These are phyloP conservation scores for Cotesia glomerata DNA, from an alignment of 1,140 invertebrate genomes.

Conservation along the genomic window DNA sequence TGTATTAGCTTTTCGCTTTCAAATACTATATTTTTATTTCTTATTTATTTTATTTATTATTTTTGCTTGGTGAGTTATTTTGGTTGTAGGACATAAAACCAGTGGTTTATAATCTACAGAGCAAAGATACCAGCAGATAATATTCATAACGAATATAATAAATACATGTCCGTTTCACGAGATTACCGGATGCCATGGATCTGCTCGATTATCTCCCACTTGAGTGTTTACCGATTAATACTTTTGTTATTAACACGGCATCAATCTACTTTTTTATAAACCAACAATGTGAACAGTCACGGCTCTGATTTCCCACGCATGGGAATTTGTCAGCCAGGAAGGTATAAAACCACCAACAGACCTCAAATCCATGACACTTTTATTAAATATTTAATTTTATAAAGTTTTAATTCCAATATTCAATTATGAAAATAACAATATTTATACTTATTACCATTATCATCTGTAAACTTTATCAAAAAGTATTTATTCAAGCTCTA, in stretches of 20 bases:
- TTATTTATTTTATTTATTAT: too few species aligned
- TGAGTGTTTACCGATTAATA: background rate
- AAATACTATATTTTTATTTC: too few species aligned
- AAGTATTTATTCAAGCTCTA: constrained; percentile 27
- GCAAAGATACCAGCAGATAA: background rate
- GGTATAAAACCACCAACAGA: background rate
- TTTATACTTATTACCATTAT: constrained; percentile 7
- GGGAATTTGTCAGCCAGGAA: background rate
- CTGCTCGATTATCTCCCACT: background rate
- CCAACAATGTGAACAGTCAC: background rate
- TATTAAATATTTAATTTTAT: background rate
- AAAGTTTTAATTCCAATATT: background rate
- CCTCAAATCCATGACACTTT: background rate
- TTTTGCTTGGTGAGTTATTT: too few species aligned
- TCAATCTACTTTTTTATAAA: background rate
- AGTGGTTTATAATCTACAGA: too few species aligned
- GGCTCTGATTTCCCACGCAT: background rate
- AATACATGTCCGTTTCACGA: background rate
- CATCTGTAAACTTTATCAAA: background rate
- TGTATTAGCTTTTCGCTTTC: too few species aligned
- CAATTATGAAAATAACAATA: background rate
- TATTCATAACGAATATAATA: background rate
- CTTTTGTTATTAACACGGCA: background rate
- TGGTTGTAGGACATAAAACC: too few species aligned
- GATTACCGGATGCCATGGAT: background rate